These are phyloP conservation scores for Regulus satrapa DNA, from an alignment of 2,113 vertebrate species.

Conservation along the genomic window DNA sequence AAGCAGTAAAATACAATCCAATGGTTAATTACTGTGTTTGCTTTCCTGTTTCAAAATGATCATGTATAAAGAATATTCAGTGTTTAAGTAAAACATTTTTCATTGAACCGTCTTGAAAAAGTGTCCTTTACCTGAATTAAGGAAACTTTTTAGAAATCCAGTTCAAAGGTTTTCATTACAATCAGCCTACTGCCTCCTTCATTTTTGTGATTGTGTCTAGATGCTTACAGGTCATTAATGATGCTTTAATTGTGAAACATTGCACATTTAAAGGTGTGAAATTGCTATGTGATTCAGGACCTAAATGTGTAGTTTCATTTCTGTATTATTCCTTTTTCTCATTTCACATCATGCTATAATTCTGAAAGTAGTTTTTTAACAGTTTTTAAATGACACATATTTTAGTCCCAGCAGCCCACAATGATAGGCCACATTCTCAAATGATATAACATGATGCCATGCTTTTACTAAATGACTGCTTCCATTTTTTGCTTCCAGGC, in stretches of 20 bases:
- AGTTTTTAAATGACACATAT: constrained; percentile 66
- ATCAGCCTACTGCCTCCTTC: not conserved
- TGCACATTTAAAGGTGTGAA: not conserved
- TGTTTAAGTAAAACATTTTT: not conserved
- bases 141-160: not conserved
- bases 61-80: not conserved
- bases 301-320: constrained; percentile 8
- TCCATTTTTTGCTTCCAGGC: constrained; percentile 63
- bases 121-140: not conserved
- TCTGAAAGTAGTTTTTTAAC: constrained; percentile 62
- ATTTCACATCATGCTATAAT: constrained; percentile 1
- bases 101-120: not conserved
- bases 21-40: not conserved
- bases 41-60: not conserved
- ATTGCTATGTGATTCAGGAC: not conserved
- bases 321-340: not conserved
- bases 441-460: constrained; percentile 74
- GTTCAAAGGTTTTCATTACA: not conserved
- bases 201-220: not conserved
- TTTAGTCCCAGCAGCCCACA: constrained; percentile 58
- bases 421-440: constrained; percentile 69
- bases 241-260: not conserved
- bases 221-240: not conserved
- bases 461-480: constrained; percentile 66
- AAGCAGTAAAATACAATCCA: not conserved